Base-by-base conservation (phyloP, 2,888 invertebrate species). In the Agrochola litura region DNA sequence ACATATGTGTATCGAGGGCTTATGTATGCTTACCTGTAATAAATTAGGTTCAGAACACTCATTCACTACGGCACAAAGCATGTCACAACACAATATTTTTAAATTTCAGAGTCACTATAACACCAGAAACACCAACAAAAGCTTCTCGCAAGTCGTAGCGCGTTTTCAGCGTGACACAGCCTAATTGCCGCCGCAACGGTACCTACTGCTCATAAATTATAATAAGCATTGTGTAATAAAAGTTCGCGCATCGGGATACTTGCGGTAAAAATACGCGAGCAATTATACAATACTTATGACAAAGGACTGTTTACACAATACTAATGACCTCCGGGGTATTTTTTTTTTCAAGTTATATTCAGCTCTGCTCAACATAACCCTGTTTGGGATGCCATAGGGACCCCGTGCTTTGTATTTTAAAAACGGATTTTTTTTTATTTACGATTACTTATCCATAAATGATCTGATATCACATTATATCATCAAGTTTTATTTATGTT, bases 111-210 rank as follows among this genome's bases (percentile, higher is more conserved):
- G 19, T 22, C 46, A 41, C 37, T 54, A 14, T 10, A n/a, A 8
- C 16, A 19, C n/a, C 41, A 56, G 46, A 22, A 66, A 76, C 56
- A 82, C 6, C 41, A 43, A 16, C 71, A 76, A 43, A 58, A 63
- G 64, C 43, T 37, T 22, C 61, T 52, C 54, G 30, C 74, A 54
- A 63, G 70, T 54, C 60, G 68, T 25, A 37, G 14, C 16, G 86
- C 82, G 56, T n/a, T 43, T 67, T 84, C 88, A 87, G 84, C 90
- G 72, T 89, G 90, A 89, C 79, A n/a, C 84, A 67, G 86, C 89
- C 82, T 89, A 87, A 89, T 87, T 77, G 85, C 87, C 76, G 77
- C 37, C 67, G 66, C 71, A 12, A 67, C 70, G 63, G 60, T 52
- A 81, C 76, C 67, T 71, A 37, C 67, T 66, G 60, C 82, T 85